Evolutionary conservation across 2,113 vertebrate genomes (phyloP).

Genomic region (Microtus montanus): DNA sequence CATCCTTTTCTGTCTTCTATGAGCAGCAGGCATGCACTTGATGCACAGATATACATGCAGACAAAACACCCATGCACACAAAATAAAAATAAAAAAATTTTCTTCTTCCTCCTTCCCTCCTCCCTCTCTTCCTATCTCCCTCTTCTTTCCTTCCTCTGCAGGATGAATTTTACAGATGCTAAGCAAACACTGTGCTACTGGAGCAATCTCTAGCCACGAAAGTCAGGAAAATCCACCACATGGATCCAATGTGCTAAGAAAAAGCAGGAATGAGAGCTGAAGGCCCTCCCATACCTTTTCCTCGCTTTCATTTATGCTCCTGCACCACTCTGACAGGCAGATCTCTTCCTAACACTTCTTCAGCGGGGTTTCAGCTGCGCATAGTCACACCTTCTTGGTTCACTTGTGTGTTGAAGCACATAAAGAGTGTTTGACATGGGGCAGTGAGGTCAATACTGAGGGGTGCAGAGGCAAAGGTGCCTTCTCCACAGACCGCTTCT

Average conservation of each 20-base stretch:
- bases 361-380: no score
- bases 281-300: neutral
- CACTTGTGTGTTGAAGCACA: no score
- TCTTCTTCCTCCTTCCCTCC: neutral
- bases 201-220: neutral
- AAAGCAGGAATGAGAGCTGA: neutral
- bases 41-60: neutral
- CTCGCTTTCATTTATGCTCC: neutral
- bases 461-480: no score
- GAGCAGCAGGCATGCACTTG: no score
- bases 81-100: neutral
- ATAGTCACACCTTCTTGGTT: no score
- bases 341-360: neutral
- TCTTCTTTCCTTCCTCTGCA: neutral
- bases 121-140: neutral
- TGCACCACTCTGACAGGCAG: rapidly evolving
- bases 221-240: neutral
- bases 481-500: neutral
- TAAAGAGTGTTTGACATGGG: rapidly evolving
- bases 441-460: rapidly evolving
- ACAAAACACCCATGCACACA: neutral
- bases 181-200: neutral
- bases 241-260: neutral
- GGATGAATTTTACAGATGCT: neutral
- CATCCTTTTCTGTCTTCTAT: neutral